Percentiles rank a stretch among this genome's conserved stretches.
These are phyloP conservation scores for Didymodactylos carnosus DNA, from an alignment of 2,888 invertebrate genomes.

Conservation along the genomic window DNA sequence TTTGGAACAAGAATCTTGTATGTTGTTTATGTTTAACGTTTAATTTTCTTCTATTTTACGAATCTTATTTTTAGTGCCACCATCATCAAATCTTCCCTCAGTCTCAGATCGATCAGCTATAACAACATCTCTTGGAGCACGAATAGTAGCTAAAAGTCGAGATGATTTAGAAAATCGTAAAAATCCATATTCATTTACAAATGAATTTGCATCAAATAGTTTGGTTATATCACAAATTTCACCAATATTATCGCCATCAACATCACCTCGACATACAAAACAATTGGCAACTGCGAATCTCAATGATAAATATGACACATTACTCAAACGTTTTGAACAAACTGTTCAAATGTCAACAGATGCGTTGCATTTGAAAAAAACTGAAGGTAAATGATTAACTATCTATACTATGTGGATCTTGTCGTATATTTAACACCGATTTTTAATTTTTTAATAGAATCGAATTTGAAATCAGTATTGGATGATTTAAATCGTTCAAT, in stretches of 20 bases:
- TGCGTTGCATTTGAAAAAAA: too few species aligned
- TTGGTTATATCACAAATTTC: background rate
- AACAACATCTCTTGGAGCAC: background rate
- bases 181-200: too few species aligned
- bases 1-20: too few species aligned
- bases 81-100: too few species aligned
- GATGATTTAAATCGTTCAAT: too few species aligned
- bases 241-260: background rate
- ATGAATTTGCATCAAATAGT: background rate
- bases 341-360: background rate
- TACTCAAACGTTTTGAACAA: background rate
- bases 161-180: too few species aligned
- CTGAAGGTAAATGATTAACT: too few species aligned
- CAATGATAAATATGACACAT: background rate
- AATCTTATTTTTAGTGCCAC: background rate
- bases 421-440: too few species aligned
- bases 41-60: background rate
- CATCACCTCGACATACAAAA: background rate
- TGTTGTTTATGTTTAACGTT: too few species aligned
- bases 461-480: too few species aligned
- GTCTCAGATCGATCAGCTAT: background rate
- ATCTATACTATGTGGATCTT: too few species aligned
- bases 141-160: background rate
- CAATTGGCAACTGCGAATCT: background rate
- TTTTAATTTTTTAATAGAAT: too few species aligned